Evolutionary conservation across 2,888 invertebrate species (phyloP).

Genomic region (Parasteatoda lunata): DNA sequence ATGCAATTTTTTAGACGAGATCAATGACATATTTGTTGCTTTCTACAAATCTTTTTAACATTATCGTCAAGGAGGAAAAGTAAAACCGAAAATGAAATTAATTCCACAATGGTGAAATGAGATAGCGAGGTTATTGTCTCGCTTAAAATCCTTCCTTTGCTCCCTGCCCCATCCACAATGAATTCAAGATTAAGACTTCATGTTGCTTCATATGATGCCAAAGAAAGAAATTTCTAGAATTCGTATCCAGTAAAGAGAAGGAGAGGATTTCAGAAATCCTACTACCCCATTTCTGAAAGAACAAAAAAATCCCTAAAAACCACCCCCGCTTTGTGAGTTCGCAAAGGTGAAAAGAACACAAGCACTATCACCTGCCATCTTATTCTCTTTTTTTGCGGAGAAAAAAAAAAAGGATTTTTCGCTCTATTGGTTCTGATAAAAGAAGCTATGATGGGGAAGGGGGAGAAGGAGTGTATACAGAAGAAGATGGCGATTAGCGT

Average conservation of each 20-base stretch:
- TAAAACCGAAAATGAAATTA: too few relatives aligned
- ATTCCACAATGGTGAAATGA: too few relatives aligned
- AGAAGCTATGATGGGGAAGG: background rate
- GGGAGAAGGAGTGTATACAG: background rate
- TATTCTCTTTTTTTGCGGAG: background rate
- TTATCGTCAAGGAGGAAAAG: too few relatives aligned
- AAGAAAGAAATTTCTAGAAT: constrained; percentile 36
- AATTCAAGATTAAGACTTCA: constrained; percentile 51
- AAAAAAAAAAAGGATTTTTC: constrained; percentile 34
- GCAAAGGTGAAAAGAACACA: constrained; percentile 43
- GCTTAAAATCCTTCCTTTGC: background rate
- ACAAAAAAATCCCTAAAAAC: background rate
- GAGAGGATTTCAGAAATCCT: background rate
- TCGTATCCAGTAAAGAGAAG: constrained; percentile 3
- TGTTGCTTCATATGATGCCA: constrained; percentile 36
- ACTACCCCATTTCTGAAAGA: background rate
- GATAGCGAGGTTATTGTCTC: constrained; percentile 7
- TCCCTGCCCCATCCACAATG: background rate
- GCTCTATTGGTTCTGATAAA: background rate
- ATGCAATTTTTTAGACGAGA: too few relatives aligned
- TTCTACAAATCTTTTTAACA: too few relatives aligned
- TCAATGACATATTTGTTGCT: too few relatives aligned
- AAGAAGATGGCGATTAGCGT: constrained; percentile 43
- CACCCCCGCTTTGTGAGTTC: constrained; percentile 9
- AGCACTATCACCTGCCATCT: constrained; percentile 49